Conservation (phyloP, 2,113 vertebrate species). For the Catagonus wagneri region DNA sequence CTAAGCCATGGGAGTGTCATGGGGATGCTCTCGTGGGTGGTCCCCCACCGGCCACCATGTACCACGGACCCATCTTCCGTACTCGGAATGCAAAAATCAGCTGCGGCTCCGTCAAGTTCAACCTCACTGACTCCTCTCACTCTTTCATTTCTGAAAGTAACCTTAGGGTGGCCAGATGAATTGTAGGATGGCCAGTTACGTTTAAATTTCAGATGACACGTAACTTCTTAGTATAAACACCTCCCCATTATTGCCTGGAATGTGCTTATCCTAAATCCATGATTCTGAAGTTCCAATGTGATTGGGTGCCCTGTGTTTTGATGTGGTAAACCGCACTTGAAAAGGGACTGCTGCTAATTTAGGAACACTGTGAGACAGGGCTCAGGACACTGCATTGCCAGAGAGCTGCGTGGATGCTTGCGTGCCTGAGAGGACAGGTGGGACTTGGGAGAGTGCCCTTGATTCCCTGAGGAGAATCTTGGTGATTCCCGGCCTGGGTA, state of each 20-base stretch:
- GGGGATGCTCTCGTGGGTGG: fast-evolving
- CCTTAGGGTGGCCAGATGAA: neutral
- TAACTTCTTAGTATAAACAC: neutral
- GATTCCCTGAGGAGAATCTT: neutral
- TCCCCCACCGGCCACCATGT: fast-evolving
- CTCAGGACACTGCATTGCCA: constrained; percentile 74
- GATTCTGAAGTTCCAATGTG: neutral
- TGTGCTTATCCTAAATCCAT: neutral
- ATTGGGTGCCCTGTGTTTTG: neutral
- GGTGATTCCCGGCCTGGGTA: fast-evolving
- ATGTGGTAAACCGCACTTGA: neutral
- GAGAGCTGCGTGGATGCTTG: constrained; percentile 14
- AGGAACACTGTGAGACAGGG: constrained; percentile 68
- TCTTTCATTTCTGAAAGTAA: neutral
- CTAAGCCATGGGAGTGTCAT: neutral
- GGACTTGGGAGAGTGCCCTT: neutral
- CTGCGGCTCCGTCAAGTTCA: neutral
- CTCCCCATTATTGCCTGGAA: neutral
- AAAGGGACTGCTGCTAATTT: neutral
- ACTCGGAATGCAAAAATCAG: fast-evolving
- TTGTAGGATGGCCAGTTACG: neutral
- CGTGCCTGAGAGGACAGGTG: neutral
- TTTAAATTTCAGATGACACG: neutral
- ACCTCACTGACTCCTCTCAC: neutral
- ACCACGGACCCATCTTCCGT: fast-evolving